These are phyloP conservation scores for Phasia obesa DNA, from an alignment of 2,888 invertebrate species.

Conservation along the genomic window DNA sequence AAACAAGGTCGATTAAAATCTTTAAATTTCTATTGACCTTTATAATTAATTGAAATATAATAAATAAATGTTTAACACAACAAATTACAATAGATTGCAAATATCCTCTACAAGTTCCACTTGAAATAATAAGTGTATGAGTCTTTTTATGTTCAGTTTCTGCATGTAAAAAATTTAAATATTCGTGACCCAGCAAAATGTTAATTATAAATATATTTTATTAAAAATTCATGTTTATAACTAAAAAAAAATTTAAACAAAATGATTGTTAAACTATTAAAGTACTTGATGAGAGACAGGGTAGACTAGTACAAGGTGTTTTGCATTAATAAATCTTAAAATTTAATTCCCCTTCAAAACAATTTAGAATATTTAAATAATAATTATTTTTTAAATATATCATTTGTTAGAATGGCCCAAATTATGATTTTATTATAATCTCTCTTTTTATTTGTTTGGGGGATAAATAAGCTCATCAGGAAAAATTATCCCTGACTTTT, in stretches of 20 bases:
- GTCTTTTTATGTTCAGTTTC: neutral
- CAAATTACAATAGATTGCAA: conserved; percentile 2
- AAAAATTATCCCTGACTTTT: too few relatives aligned
- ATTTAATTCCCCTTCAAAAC: too few relatives aligned
- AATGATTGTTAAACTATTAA: neutral
- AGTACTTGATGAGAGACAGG: neutral
- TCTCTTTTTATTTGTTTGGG: too few relatives aligned
- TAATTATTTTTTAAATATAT: too few relatives aligned
- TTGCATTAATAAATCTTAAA: neutral
- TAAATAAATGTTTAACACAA: conserved; percentile 18
- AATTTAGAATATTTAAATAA: too few relatives aligned
- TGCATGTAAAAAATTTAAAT: conserved; percentile 35
- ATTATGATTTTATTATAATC: too few relatives aligned
- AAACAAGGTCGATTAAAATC: too few relatives aligned
- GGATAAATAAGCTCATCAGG: too few relatives aligned
- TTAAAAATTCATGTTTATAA: conserved; percentile 1
- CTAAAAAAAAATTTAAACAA: neutral
- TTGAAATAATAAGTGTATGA: neutral
- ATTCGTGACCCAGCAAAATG: conserved; percentile 52
- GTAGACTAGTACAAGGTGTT: neutral
- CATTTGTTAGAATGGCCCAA: too few relatives aligned
- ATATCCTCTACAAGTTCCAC: conserved; percentile 18
- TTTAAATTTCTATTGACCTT: conserved; percentile 15
- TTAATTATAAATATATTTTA: conserved; percentile 1
- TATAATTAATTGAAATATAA: conserved; percentile 13